Evolutionary conservation across 2,888 invertebrate genomes (phyloP).

Genomic region (Acronicta psi): DNA sequence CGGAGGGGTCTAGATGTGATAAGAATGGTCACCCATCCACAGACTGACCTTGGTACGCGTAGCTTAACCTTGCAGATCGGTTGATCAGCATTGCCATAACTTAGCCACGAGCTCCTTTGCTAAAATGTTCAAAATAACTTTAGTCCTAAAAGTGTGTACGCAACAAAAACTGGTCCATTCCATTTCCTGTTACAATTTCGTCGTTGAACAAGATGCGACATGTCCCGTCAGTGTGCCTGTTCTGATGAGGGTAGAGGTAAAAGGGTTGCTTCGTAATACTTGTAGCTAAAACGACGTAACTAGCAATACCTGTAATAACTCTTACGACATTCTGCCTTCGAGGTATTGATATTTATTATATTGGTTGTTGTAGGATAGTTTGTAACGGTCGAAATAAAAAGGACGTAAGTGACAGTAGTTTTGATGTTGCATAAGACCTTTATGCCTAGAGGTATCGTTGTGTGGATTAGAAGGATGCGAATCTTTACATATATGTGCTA

Average conservation of each 20-base stretch:
- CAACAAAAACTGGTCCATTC: conserved; percentile 28
- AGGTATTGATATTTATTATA: not conserved
- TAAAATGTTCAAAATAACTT: not conserved
- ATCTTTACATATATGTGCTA: not conserved
- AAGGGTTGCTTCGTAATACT: conserved; percentile 31
- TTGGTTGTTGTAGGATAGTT: not conserved
- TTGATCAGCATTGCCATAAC: no score
- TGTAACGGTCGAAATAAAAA: not conserved
- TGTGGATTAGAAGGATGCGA: not conserved
- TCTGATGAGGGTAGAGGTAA: conserved; percentile 49
- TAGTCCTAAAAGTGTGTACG: conserved; percentile 1
- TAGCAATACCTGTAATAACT: not conserved
- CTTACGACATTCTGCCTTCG: not conserved
- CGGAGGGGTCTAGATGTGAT: no score
- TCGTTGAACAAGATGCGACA: conserved; percentile 45
- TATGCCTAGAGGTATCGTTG: not conserved
- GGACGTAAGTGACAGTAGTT: not conserved
- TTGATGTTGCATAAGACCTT: not conserved
- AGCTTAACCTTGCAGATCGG: no score
- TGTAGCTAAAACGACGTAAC: not conserved
- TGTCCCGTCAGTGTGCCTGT: conserved; percentile 35
- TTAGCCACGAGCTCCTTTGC: no score
- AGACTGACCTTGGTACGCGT: no score
- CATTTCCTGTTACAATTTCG: conserved; percentile 48
- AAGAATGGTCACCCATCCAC: no score